These are phyloP conservation scores for Labeo calbasu DNA, from an alignment of 2,797 vertebrate genomes.

Conservation along the genomic window DNA sequence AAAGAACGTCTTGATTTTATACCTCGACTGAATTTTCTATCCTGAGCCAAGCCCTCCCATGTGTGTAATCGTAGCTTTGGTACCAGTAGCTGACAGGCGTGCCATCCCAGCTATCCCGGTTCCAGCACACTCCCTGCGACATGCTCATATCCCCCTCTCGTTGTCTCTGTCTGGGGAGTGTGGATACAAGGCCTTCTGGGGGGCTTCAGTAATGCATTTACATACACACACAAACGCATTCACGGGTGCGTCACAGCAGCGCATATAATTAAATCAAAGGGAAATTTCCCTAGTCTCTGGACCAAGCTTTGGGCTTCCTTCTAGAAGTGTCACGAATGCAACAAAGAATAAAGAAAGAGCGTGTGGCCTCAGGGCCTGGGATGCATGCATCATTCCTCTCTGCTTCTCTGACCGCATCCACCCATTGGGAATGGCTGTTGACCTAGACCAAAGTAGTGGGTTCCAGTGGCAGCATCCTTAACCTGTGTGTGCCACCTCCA, in stretches of 20 bases:
- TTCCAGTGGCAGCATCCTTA: conserved; percentile 68
- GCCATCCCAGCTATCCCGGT: conserved; percentile 46
- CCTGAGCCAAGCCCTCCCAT: conserved; percentile 54
- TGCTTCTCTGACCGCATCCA: conserved; percentile 39
- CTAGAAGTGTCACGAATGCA: conserved; percentile 43
- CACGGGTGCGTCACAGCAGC: conserved; percentile 55
- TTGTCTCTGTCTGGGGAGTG: conserved; percentile 46
- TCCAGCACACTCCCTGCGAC: conserved; percentile 32
- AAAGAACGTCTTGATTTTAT: conserved; percentile 42
- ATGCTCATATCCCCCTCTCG: conserved; percentile 23
- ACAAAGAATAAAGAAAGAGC: conserved; percentile 51
- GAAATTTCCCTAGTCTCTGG: conserved; percentile 50
- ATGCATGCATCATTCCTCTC: conserved; percentile 45
- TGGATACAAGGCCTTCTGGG: conserved; percentile 58
- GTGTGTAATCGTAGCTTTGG: conserved; percentile 46
- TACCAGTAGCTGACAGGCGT: conserved; percentile 43
- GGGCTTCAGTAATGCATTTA: conserved; percentile 61
- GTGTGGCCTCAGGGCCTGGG: conserved; percentile 55
- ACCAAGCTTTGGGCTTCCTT: conserved; percentile 19
- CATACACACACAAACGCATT: conserved; percentile 51
- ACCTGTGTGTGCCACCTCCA: conserved; percentile 33
- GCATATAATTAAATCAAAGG: conserved; percentile 64
- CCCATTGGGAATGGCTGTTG: conserved; percentile 43
- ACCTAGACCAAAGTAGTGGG: conserved; percentile 64
- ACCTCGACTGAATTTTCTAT: conserved; percentile 41